Base-by-base conservation (phyloP, 2,888 invertebrate species). In the Pandemis cinnamomeana region DNA sequence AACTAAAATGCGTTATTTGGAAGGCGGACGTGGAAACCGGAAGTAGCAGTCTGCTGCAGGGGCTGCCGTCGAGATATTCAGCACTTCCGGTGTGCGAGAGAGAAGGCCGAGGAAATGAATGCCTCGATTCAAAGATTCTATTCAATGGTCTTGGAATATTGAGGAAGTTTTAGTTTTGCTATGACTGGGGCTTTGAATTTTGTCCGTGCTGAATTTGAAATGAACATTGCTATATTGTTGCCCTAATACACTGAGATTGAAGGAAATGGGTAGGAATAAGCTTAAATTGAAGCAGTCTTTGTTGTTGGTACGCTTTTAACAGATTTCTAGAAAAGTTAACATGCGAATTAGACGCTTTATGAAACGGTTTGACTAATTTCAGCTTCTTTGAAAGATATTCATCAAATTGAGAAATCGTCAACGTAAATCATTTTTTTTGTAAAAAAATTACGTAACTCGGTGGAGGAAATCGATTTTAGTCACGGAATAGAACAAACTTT, bases 21-120 rank as follows among this genome's bases (percentile, higher is more conserved):
- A 86, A 86, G 81, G 83, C 86, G 91, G 89, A 91, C 87, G 89
- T 87, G 83, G 81, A 86, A 85, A 89, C 86, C 91, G 92, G 91
- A 91, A 80, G 87, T 80, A 86, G 85, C 90, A 90, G 91, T 89
- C 90, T 90, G 89, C 83, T 83, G 84, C 84, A 87, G 87, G 84
- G 85, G 85, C 81, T 81, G 82, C 82, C 84, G 84, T 77, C 86
- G 86, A 86, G 86, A 88, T 89, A 89, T 87, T 88, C 90, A 87
- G 88, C 84, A 85, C 84, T 89, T 91, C 91, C 91, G 89, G 84
- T 82, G 83, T 80, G 82, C 76, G 80, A 81, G 82, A 76, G 85
- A 79, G 85, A 84, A 71, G 79, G 79, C 58, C 80, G 78, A 82
- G 91, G 90, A 89, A 91, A 90, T 90, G 89, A 89, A 87, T 88